phyloP scores from a whole-genome alignment of 2,888 invertebrate species.

The Spodoptera exigua region DNA sequence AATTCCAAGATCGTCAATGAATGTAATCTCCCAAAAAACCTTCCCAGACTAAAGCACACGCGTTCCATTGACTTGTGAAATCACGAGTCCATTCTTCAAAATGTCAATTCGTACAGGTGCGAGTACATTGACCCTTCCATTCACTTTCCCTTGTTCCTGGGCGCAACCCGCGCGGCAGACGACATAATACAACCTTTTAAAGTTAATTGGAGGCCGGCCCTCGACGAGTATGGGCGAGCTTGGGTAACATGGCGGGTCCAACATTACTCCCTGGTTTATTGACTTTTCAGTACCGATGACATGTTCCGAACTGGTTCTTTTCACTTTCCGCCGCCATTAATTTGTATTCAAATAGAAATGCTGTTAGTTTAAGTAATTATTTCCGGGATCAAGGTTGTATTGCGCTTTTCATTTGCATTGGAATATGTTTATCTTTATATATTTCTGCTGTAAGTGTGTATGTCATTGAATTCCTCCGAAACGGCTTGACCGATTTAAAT shows the following conservation, averaged over 20 bases:
- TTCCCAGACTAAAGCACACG: constrained; percentile 13
- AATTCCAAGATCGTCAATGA: constrained; percentile 17
- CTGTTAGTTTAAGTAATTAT: constrained; percentile 2
- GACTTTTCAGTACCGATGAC: constrained; percentile 39
- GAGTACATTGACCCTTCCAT: constrained; percentile 62
- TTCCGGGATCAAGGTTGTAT: not conserved
- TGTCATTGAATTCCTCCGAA: too few species aligned
- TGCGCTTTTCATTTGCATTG: too few species aligned
- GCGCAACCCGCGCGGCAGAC: constrained; percentile 62
- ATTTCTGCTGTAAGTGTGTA: too few species aligned
- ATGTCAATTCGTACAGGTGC: constrained; percentile 50
- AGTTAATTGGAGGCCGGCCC: constrained; percentile 59
- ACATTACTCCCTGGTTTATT: constrained; percentile 45
- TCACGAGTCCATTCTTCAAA: constrained; percentile 46
- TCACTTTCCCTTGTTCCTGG: constrained; percentile 70
- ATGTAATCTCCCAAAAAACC: constrained; percentile 33
- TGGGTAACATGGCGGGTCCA: not conserved
- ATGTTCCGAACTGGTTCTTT: constrained; percentile 43
- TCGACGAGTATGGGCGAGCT: constrained; percentile 38
- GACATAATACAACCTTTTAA: constrained; percentile 71
- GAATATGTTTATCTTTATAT: too few species aligned
- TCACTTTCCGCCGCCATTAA: constrained; percentile 49
- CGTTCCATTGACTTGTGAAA: constrained; percentile 53
- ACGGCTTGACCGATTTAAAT: too few species aligned
- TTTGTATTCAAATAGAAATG: constrained; percentile 37